Conservation (phyloP, 2,113 vertebrate genomes). For the Dendrocopos noguchii region DNA sequence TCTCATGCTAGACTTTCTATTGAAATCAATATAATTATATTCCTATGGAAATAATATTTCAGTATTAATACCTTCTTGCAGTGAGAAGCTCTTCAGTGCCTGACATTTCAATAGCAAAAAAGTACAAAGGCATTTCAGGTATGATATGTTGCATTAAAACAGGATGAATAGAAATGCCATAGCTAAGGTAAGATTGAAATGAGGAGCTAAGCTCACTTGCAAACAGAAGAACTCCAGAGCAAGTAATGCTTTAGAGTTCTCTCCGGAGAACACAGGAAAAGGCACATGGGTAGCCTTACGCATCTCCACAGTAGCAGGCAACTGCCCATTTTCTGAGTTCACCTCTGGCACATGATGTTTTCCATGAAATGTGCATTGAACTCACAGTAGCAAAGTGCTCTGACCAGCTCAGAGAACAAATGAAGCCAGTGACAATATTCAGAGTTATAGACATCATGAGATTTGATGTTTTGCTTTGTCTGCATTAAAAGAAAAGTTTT, state of each 20-base stretch:
- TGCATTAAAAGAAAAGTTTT: neutral
- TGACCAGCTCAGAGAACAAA: neutral
- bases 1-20: neutral
- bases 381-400: neutral
- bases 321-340: neutral
- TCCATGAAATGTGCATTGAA: neutral
- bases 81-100: neutral
- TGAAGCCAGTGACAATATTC: neutral
- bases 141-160: neutral
- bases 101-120: neutral
- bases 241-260: neutral
- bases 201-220: neutral
- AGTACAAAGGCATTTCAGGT: neutral
- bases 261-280: neutral
- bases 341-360: neutral
- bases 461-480: neutral
- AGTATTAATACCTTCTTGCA: neutral
- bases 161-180: neutral
- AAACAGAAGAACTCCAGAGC: neutral
- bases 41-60: constrained; percentile 14
- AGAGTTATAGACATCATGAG: neutral
- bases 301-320: neutral
- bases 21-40: neutral
- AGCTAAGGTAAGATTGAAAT: neutral
- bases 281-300: rapidly evolving